A percentile compares a stretch with the other conserved stretches of the same genome.
Evolutionary conservation across 37 sponge, comb jelly and placozoan species (phyloP).

Genomic region (Lycopodina hypogea): DNA sequence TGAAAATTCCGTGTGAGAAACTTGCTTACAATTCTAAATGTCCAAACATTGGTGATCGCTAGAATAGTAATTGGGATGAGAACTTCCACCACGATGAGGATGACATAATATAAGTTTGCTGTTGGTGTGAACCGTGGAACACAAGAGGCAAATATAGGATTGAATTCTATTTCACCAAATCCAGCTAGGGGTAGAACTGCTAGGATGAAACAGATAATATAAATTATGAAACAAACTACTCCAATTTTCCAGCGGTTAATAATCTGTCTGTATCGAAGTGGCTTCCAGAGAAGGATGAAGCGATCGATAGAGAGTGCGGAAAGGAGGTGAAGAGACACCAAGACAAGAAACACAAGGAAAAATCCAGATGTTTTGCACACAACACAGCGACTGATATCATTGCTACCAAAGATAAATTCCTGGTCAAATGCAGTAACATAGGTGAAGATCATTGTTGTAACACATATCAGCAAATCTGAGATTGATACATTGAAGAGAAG

Average conservation of each 20-base stretch:
- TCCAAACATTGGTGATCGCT: slow-evolving; percentile 44
- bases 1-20: slow-evolving; percentile 39
- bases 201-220: slow-evolving; percentile 28
- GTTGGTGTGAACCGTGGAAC: slow-evolving; percentile 46
- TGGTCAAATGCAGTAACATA: slow-evolving; percentile 11
- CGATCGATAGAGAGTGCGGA: slow-evolving; percentile 60
- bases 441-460: slow-evolving; percentile 28
- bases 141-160: slow-evolving; percentile 52
- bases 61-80: too few species aligned
- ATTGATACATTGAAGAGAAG: slow-evolving; percentile 56
- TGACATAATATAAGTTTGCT: slow-evolving; percentile 43
- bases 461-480: slow-evolving; percentile 29
- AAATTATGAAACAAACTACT: slow-evolving; percentile 22
- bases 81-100: slow-evolving; percentile 23
- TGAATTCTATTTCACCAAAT: slow-evolving; percentile 71
- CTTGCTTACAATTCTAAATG: slow-evolving; percentile 48
- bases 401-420: slow-evolving; percentile 48
- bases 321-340: slow-evolving; percentile 50
- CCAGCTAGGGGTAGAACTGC: slow-evolving; percentile 48
- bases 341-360: slow-evolving; percentile 41
- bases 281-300: too few species aligned
- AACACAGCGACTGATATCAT: slow-evolving; percentile 44
- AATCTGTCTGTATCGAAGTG: slow-evolving; percentile 51
- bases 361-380: slow-evolving; percentile 45
- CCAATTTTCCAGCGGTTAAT: slow-evolving; percentile 30